Evolutionary conservation across 2,888 invertebrate species (phyloP).

Genomic region (Sphaeridia pumilis): DNA sequence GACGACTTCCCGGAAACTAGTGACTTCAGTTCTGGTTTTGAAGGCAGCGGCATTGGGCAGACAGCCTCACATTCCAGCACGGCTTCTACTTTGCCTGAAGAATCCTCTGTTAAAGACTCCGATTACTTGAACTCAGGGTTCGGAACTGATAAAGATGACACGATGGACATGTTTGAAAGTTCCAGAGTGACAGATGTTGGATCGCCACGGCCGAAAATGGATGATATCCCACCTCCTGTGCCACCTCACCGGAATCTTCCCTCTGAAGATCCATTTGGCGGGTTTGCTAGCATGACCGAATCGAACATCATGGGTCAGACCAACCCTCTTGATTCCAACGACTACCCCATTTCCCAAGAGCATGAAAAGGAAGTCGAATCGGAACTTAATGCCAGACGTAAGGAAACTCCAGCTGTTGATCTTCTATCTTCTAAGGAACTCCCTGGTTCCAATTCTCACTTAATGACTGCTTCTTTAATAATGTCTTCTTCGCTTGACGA

Average conservation of each 20-base stretch:
- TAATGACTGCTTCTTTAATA: constrained; percentile 29
- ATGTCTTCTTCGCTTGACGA: constrained; percentile 34
- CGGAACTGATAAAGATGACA: no score
- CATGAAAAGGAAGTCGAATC: constrained; percentile 1
- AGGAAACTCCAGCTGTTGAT: neutral
- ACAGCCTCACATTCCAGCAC: neutral
- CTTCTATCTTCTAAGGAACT: neutral
- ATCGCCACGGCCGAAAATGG: neutral
- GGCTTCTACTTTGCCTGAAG: neutral
- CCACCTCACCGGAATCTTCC: constrained; percentile 11
- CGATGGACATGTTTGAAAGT: neutral
- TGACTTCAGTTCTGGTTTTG: neutral
- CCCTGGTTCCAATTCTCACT: constrained; percentile 18
- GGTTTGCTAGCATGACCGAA: neutral
- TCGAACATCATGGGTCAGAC: neutral
- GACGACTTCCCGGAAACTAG: constrained; percentile 5
- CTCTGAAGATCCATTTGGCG: neutral
- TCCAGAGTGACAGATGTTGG: neutral
- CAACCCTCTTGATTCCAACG: neutral
- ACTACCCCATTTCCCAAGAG: neutral
- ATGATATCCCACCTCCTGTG: constrained; percentile 11
- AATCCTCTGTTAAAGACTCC: no score
- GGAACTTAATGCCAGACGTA: neutral
- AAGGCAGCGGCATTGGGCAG: no score
- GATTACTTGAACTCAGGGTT: no score